phyloP scores from a whole-genome alignment of 2,888 invertebrate species.

The Rotaria magnacalcarata region DNA sequence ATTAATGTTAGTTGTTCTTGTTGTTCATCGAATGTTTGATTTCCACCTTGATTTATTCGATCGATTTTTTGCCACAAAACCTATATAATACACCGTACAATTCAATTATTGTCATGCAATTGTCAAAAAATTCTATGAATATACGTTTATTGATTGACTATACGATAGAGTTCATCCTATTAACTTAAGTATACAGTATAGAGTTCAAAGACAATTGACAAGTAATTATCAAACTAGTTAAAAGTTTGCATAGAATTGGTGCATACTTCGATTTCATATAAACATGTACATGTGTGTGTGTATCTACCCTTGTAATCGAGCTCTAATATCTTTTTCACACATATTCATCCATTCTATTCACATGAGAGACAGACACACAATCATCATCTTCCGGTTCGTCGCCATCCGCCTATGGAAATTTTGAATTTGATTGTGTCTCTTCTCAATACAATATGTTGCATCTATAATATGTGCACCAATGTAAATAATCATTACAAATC shows the following conservation, averaged over 20 bases:
- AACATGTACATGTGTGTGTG: not conserved
- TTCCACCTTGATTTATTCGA: not conserved
- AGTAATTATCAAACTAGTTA: not conserved
- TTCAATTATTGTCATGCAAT: not conserved
- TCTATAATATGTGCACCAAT: not conserved
- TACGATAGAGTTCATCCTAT: not conserved
- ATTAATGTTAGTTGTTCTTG: not conserved
- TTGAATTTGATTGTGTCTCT: not conserved
- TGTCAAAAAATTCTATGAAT: too few relatives aligned
- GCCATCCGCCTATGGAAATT: conserved; percentile 7
- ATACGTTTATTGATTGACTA: conserved; percentile 7
- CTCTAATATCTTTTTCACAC: conserved; percentile 29
- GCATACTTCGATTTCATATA: not conserved
- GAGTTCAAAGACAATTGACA: conserved; percentile 20
- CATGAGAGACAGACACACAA: not conserved
- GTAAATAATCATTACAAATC: conserved; percentile 3
- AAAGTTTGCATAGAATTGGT: not conserved
- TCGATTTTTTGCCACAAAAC: conserved; percentile 33
- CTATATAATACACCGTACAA: not conserved
- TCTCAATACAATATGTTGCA: not conserved
- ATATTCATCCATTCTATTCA: conserved; percentile 1
- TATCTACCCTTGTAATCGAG: conserved; percentile 24
- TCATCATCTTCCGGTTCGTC: not conserved
- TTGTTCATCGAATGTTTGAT: not conserved
- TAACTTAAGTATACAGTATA: conserved; percentile 16